Base-by-base conservation (phyloP, 2,113 vertebrate species). In the Seriola rivoliana region DNA sequence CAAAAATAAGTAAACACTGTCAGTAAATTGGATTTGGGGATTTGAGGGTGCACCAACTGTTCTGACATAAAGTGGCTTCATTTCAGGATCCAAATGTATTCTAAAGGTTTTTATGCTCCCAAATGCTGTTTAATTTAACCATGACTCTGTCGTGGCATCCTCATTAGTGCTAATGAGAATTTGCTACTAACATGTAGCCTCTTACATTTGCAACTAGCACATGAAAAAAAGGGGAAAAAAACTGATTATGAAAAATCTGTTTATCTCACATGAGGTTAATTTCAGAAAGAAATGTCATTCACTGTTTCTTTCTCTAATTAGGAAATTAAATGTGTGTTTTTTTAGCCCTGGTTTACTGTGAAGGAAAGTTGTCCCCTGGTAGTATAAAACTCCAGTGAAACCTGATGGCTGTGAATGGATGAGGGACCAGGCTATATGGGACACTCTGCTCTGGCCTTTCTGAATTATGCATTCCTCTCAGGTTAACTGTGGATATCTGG, bases 381-480 rank as follows among this genome's bases (percentile, higher is more conserved):
- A 58, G 59, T 71, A 21, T 25, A 69, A 84, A 80, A 62, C 70
- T 19, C 4, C 68, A 16, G 54, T 91, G 95, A 94, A 96, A 95
- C 82, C 87, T 77, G 94, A 95, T 92, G 82, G 80, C 79, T 87
- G 63, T 81, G 66, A 65, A 70, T 76, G 75, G 93, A 85, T 87
- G 85, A 80, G 75, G 74, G 81, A 88, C 64, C 85, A 82, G 82
- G 64, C 75, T 88, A 63, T 81, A 88, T 68, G 78, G 91, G 93
- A 91, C 90, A 87, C 88, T 71, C 73, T 85, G 88, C 88, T 91
- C 91, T 90, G 87, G 85, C 92, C 94, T 94, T 91, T 92, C 93
- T 99, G 95, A 99, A 99, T 99, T 96, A 99, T 99, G 95, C 95
- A 99, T 96, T 84, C 91, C 80, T 91, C 89, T 94, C 93, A 95